Conservation (phyloP, 2,797 vertebrate species). For the Ctenochaetus hawaiiensis region DNA sequence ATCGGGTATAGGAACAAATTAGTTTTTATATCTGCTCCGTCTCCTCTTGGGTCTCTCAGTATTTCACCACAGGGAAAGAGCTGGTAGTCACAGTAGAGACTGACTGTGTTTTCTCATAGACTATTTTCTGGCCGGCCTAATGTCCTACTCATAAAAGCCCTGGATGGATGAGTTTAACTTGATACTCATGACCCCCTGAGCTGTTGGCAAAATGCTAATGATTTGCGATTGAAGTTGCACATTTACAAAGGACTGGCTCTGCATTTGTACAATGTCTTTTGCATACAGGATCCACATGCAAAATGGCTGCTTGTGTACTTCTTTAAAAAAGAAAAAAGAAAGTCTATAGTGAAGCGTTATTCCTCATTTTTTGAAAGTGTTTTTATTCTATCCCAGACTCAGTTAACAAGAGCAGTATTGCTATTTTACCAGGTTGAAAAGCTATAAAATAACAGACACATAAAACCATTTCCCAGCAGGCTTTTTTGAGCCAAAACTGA, state of each 20-base stretch:
- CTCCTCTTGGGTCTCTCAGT: constrained; percentile 56
- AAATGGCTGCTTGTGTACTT: constrained; percentile 32
- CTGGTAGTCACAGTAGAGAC: constrained; percentile 52
- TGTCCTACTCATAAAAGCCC: constrained; percentile 67
- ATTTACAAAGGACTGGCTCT: constrained; percentile 42
- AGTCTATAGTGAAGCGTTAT: constrained; percentile 9
- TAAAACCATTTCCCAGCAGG: neutral
- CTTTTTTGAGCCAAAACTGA: neutral
- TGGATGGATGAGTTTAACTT: constrained; percentile 68
- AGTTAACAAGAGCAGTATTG: neutral
- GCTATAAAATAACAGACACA: constrained; percentile 1
- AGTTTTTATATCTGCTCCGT: constrained; percentile 68
- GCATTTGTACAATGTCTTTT: constrained; percentile 31
- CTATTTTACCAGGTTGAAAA: constrained; percentile 13
- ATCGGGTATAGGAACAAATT: constrained; percentile 69
- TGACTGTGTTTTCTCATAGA: constrained; percentile 51
- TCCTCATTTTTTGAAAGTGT: constrained; percentile 14
- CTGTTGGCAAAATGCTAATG: constrained; percentile 65
- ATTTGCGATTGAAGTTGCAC: constrained; percentile 62
- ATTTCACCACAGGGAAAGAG: constrained; percentile 50
- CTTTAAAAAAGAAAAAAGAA: constrained; percentile 13
- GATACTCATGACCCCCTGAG: constrained; percentile 61
- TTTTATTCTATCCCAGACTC: constrained; percentile 25
- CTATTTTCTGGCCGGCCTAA: constrained; percentile 63
- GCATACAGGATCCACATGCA: constrained; percentile 9